Conservation (phyloP, 2,797 vertebrate genomes). For the Dicrostonyx torquatus region DNA sequence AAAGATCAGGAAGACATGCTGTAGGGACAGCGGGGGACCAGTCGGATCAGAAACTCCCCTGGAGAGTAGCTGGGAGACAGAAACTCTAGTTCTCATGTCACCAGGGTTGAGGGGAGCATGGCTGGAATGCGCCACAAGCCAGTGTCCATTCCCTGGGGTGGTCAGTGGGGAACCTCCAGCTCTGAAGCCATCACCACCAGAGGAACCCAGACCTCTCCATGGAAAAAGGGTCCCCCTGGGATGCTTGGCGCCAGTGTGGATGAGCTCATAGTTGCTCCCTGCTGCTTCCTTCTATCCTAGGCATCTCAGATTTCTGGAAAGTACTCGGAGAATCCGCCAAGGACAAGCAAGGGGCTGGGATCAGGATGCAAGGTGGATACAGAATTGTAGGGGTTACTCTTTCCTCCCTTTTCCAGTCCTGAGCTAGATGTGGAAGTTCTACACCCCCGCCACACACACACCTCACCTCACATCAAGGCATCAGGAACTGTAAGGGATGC, state of each 20-base stretch:
- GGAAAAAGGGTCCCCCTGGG: slow-evolving; percentile 81
- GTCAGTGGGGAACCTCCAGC: slow-evolving; percentile 76
- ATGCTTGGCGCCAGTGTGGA: slow-evolving; percentile 61
- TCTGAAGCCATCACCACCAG: slow-evolving; percentile 74
- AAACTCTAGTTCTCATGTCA: slow-evolving; percentile 75
- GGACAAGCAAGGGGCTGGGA: background rate
- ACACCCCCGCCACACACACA: background rate
- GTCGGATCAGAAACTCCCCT: slow-evolving; percentile 47
- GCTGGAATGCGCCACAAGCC: slow-evolving; percentile 77
- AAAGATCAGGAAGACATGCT: slow-evolving; percentile 58
- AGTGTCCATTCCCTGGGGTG: slow-evolving; percentile 68
- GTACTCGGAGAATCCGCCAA: slow-evolving; percentile 53
- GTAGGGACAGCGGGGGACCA: background rate
- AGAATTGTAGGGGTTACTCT: background rate
- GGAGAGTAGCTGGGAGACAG: slow-evolving; percentile 73
- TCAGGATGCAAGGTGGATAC: background rate
- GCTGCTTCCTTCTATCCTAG: slow-evolving; percentile 71
- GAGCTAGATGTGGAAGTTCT: background rate
- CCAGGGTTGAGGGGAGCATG: slow-evolving; percentile 63
- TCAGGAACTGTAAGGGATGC: background rate
- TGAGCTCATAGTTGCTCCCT: slow-evolving; percentile 72
- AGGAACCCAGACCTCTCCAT: slow-evolving; percentile 73
- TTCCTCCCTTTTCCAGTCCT: background rate
- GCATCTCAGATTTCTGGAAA: slow-evolving; percentile 79
- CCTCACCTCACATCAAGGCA: background rate